Base-by-base conservation (phyloP, 2,888 invertebrate species). In the Stenotaenia linearis region DNA sequence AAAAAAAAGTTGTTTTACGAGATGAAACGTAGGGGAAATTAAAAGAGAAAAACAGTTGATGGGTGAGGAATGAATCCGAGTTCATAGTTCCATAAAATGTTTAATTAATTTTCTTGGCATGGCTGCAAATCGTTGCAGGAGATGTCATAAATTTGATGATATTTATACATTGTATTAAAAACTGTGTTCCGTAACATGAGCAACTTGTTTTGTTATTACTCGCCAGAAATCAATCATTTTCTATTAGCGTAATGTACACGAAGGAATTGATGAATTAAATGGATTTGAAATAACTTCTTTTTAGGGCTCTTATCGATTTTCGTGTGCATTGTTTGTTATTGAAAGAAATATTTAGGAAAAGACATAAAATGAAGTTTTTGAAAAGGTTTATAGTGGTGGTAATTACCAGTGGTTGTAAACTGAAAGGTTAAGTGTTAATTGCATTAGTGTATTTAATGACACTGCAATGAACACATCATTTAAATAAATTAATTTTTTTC, bases 21-120 rank as follows among this genome's bases (percentile, higher is more conserved):
- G 69, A 56, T 28, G 69, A 69, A 69, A 28, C 9, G 28, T 69
- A n/a, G 12, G 69, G 25, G 28, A 69, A 28, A 28, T 69, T 25
- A 28, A 69, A 69, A 69, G 28, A 69, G 28, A 69, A 69, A n/a
- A 28, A 69, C 25, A 69, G 69, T 69, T 28, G 69, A 69, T 69
- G 69, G 50, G 23, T 69, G 69, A 69, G 28, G 69, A 69, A 69
- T 69, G 69, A 69, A 69, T 69, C 69, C 25, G 69, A 23, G 69
- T 69, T 69, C 69, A 69, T 69, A 69, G 69, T 69, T 69, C 69
- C 69, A 69, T 69, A 69, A 69, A 69, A 69, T 69, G 69, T 69
- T 69, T 69, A 69, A 69, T 69, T 69, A 69, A 69, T 69, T 69
- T 69, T 69, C 69, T 69, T 69, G 69, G 69, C 69, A 69, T 69